Evolutionary conservation across 2,888 invertebrate species (phyloP), one percentile per base, ranked within the genome.

Genomic region (Pandemis heparana): DNA sequence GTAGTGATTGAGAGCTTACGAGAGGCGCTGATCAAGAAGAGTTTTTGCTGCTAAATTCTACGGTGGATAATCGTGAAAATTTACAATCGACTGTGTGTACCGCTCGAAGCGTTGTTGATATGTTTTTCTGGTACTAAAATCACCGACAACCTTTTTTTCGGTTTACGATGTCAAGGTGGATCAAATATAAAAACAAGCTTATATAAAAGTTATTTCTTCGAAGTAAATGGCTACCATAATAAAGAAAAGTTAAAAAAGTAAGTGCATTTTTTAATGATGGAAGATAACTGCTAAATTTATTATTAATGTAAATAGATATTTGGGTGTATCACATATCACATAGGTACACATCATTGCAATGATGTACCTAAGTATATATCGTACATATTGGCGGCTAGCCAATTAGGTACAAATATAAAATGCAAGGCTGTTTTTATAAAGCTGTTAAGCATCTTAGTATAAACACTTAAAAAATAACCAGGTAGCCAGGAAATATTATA

Each of bases 1-100:
- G 72, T 12, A 56, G 23, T 56, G 53, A 56, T 64, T 59, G 56
- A 68, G 43, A 72, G 23, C 72, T 61, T 67, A 67, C 67, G 43
- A 61, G 51, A 38, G n/a, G 60, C 60, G 39, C 38, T 39, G 38
- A 38, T 60, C 38, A 60, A 32, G 60, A 60, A 38, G 39, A 10
- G 60, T 60, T 60, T 38, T 38, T 65, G 65, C 65, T 32, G 51
- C 18, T 46, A 51, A 65, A 65, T 65, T 51, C 51, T 46, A 51
- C 51, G 38, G 38, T 39, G 60, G 23, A 56, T 39, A 60, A 60
- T 60, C n/a, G 32, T 32, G 39, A 60, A 60, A 60, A 60, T 60
- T 60, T 39, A 18, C 39, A 39, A 60, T 38, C 7, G 60, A 10
- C 39, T 38, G 60, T 14, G 14, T 60, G 32, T 59, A 18, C 9